A percentile compares a stretch with the other conserved stretches of the same genome.
Conservation (phyloP, 2,113 vertebrate genomes). For the Coptodon rendalli region DNA sequence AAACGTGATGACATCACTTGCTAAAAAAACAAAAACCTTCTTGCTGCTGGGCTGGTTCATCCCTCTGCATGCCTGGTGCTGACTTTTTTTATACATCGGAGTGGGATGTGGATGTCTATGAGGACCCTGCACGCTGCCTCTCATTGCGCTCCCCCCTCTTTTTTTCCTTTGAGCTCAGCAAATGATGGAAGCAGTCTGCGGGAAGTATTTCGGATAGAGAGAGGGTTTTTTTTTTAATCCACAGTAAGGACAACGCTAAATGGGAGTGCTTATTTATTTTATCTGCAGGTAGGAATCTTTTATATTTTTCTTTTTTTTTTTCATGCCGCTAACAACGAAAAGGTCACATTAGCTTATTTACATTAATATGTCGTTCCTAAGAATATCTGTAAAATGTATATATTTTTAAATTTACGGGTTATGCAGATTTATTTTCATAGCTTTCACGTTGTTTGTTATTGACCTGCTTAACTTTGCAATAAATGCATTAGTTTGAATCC, state of each 20-base stretch:
- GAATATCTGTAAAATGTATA: neutral
- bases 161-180: neutral
- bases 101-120: neutral
- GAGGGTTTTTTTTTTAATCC: neutral
- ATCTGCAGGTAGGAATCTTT: conserved; percentile 39
- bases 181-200: conserved; percentile 29
- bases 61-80: neutral
- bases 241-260: neutral
- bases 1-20: neutral
- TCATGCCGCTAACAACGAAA: accelerated
- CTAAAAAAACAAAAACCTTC: neutral
- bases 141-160: neutral
- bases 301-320: neutral
- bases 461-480: neutral
- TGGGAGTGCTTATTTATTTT: neutral
- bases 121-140: neutral
- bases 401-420: neutral
- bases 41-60: neutral
- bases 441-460: neutral
- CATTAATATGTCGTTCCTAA: neutral
- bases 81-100: neutral
- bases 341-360: neutral
- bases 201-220: neutral
- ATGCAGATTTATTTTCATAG: neutral
- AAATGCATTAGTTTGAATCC: neutral